Evolutionary conservation across 35 echinoderm and acorn worm genomes (phyloP).

Genomic region (Chiridota heheva): DNA sequence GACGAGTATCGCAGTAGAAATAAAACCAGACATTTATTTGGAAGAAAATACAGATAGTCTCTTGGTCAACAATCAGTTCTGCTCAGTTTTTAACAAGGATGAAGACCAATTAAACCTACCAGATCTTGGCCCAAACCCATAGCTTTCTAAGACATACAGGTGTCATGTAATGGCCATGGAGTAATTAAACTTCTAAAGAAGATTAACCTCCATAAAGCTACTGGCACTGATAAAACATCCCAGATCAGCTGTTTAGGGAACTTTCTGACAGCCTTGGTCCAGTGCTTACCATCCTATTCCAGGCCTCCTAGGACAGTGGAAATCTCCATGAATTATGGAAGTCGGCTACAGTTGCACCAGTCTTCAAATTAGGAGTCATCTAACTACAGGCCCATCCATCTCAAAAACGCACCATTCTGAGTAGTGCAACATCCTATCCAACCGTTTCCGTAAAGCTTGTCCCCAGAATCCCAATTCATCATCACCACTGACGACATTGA

Average conservation of each 20-base stretch:
- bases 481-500: no score
- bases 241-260: slow-evolving; percentile 44
- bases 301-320: slow-evolving; percentile 24
- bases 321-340: slow-evolving; percentile 37
- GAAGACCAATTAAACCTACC: slow-evolving; percentile 20
- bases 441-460: neutral
- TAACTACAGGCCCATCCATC: no score
- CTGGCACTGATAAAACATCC: slow-evolving; percentile 54
- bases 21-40: no score
- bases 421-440: neutral
- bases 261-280: slow-evolving; percentile 36
- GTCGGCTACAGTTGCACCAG: slow-evolving; percentile 17
- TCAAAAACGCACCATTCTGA: neutral
- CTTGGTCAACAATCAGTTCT: slow-evolving; percentile 38
- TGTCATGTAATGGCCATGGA: slow-evolving; percentile 16
- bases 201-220: slow-evolving; percentile 55
- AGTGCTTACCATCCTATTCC: slow-evolving; percentile 36
- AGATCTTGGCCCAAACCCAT: slow-evolving; percentile 39
- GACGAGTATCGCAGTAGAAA: no score
- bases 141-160: slow-evolving; percentile 15
- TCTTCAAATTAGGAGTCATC: slow-evolving; percentile 38
- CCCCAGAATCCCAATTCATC: no score
- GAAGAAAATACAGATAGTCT: no score
- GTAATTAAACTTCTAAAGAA: slow-evolving; percentile 55
- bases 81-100: slow-evolving; percentile 56